These are phyloP conservation scores for Troides helena DNA, from an alignment of 2,888 invertebrate species.

Conservation along the genomic window DNA sequence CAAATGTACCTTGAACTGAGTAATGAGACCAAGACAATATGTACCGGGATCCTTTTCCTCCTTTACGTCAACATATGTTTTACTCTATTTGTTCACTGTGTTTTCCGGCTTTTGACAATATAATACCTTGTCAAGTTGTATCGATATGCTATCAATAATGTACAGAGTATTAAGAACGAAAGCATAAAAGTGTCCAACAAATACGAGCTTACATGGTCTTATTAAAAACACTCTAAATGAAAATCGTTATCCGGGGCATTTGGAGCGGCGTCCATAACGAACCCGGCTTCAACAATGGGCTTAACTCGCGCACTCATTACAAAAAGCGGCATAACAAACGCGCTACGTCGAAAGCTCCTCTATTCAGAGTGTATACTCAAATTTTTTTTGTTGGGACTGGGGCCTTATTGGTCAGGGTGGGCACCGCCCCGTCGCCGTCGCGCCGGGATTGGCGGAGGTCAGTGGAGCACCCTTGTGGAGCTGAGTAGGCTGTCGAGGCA, in stretches of 20 bases:
- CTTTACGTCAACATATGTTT: not conserved
- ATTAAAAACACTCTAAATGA: conserved; percentile 79
- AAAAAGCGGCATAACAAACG: conserved; percentile 80
- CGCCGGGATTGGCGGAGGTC: conserved; percentile 61
- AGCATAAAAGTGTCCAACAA: conserved; percentile 44
- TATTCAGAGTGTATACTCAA: conserved; percentile 79
- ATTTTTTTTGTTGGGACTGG: conserved; percentile 74
- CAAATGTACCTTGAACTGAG: no score
- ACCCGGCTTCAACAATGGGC: conserved; percentile 78
- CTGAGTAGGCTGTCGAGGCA: conserved; percentile 79
- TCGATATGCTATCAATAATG: conserved; percentile 9
- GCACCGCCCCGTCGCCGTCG: conserved; percentile 66
- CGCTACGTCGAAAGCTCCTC: conserved; percentile 77
- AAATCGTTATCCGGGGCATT: conserved; percentile 77
- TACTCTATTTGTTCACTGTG: not conserved
- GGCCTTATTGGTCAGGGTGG: conserved; percentile 60
- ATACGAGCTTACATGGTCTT: conserved; percentile 72
- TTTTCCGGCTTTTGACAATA: not conserved
- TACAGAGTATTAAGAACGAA: conserved; percentile 36
- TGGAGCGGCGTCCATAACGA: conserved; percentile 77
- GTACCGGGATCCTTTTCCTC: no score
- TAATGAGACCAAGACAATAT: no score
- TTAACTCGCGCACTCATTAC: conserved; percentile 80
- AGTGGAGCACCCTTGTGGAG: conserved; percentile 74
- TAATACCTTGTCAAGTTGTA: conserved; percentile 24